Base-by-base conservation (phyloP, 2,113 vertebrate genomes). In the Pteronura brasiliensis region DNA sequence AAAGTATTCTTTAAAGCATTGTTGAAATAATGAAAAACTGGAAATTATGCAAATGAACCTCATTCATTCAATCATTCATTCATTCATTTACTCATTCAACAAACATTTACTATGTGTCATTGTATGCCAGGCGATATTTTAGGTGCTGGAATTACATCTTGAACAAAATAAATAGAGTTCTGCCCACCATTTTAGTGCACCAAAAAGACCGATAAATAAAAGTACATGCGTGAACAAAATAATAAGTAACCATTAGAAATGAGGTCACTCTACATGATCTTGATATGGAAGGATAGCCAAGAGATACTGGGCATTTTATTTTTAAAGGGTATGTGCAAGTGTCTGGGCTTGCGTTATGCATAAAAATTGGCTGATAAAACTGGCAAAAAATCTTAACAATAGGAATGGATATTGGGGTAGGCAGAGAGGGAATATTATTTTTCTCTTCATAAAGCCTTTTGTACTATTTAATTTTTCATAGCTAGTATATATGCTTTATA, bases 361-460 rank as follows among this genome's bases (percentile, higher is more conserved):
- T 71, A 36, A 63, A 36, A 29, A 21, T 29, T 47, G 85, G 96
- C 59, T 71, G 59, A 44, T 71, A 92, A 94, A 31, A 59, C 39
- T 69, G 20, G 59, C 23, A 20, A 80, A 95, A 72, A 44, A 11
- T 18, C 20, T 84, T 89, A 93, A 65, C 15, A 69, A n/a, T 42
- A 12, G 65, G 10, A 89, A 4, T 96, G 15, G 17, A 42, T 87
- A 27, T 86, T 84, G 25, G 63, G 49, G 13, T 47, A 57, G 36
- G 9, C 10, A 7, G 36, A 63, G 14, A 13, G 14, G 7, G 6
- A 71, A 71, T 57, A 71, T 76, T 52, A n/a, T 12, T 81, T 95
- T 95, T 92, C 25, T 96, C 67, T 47, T 96, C 71, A 90, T 85
- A 76, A 96, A 86, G 55, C 71, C 12, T 94, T 95, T 90, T 49